A percentile compares a stretch with the other conserved stretches of the same genome.
Conservation (phyloP, 2,797 vertebrate species). For the Oceanodroma leucorhoa region DNA sequence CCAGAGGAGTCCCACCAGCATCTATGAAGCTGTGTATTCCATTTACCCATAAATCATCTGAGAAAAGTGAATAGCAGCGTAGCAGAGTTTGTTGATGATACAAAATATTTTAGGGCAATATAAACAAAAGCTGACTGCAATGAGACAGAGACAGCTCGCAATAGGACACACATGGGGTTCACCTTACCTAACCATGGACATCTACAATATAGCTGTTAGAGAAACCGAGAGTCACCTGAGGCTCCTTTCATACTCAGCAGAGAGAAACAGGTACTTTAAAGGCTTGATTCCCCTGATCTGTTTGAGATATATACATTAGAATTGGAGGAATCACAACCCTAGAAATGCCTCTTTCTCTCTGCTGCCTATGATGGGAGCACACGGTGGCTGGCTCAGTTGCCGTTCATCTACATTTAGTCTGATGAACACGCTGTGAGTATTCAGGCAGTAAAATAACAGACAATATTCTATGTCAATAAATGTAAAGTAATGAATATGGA, state of each 20-base stretch:
- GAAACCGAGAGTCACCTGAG: not conserved
- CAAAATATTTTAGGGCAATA: not conserved
- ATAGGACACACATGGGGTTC: not conserved
- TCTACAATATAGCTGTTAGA: not conserved
- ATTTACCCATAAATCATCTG: not conserved
- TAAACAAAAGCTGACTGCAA: not conserved
- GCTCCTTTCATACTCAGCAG: not conserved
- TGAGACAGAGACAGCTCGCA: not conserved
- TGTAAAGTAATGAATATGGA: not conserved
- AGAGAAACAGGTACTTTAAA: not conserved
- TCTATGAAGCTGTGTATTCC: not conserved
- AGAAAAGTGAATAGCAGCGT: not conserved
- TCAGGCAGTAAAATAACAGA: not conserved
- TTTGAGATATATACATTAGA: not conserved
- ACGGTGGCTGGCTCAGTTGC: not conserved
- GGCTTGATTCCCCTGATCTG: not conserved
- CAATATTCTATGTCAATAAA: constrained; percentile 17
- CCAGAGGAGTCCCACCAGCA: not conserved
- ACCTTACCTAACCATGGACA: not conserved
- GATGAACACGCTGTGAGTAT: not conserved
- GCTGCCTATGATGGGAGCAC: not conserved
- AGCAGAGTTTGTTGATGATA: not conserved
- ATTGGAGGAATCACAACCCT: not conserved
- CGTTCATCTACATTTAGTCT: not conserved
- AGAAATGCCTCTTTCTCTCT: not conserved